These are phyloP conservation scores for Enteromius argenteus DNA, from an alignment of 2,797 vertebrate genomes.

Conservation along the genomic window DNA sequence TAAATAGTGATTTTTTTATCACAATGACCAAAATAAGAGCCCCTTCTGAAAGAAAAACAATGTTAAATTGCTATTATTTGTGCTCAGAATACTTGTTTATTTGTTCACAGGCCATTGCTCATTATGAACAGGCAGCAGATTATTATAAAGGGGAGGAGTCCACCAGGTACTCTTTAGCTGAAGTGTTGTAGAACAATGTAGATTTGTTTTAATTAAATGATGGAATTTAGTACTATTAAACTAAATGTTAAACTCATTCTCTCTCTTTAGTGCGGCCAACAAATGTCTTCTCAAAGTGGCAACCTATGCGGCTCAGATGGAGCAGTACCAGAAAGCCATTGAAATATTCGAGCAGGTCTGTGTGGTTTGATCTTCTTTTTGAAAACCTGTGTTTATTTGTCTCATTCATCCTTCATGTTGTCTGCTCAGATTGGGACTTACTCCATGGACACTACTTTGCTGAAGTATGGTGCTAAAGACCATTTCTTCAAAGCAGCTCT, in stretches of 20 bases:
- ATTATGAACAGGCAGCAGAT: conserved; percentile 85
- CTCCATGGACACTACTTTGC: conserved; percentile 83
- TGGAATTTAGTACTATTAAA: neutral
- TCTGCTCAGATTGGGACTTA: conserved; percentile 78
- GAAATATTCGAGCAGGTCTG: conserved; percentile 84
- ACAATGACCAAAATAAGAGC: neutral
- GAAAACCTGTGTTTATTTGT: neutral
- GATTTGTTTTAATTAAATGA: neutral
- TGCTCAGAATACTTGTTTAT: neutral
- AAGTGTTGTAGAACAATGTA: neutral
- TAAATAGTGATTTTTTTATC: too few species aligned
- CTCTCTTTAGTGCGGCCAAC: conserved; percentile 71
- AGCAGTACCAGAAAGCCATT: conserved; percentile 84
- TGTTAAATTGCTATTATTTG: neutral
- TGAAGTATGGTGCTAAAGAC: conserved; percentile 85
- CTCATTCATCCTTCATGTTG: neutral
- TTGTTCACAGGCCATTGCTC: conserved; percentile 77
- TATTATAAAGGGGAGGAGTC: conserved; percentile 87
- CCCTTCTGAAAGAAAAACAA: neutral
- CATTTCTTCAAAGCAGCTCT: conserved; percentile 85
- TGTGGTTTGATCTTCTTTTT: neutral
- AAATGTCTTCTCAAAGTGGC: conserved; percentile 86
- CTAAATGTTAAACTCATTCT: neutral
- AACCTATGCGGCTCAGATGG: conserved; percentile 79
- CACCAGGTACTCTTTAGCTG: conserved; percentile 74